Evolutionary conservation across 2,888 invertebrate genomes (phyloP).

Genomic region (Galerucella calmariensis): DNA sequence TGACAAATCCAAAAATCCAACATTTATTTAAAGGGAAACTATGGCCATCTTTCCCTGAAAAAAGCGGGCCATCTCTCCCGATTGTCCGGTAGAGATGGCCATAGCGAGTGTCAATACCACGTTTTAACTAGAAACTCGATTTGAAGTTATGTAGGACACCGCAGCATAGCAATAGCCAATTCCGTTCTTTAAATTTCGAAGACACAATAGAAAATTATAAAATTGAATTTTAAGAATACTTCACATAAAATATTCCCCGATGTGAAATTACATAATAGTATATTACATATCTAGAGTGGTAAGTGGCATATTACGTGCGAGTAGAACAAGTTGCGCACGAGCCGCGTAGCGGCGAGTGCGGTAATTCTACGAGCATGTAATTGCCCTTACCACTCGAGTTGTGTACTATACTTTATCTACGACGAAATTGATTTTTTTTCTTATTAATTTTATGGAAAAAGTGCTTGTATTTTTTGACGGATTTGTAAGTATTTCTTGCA

Average conservation of each 20-base stretch:
- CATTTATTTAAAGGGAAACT: neutral
- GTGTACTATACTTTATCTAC: too few relatives aligned
- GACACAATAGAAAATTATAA: neutral
- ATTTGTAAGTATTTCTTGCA: too few relatives aligned
- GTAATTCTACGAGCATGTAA: too few relatives aligned
- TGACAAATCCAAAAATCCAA: neutral
- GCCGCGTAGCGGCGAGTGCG: too few relatives aligned
- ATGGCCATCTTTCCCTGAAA: neutral
- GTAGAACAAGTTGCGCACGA: too few relatives aligned
- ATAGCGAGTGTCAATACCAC: neutral
- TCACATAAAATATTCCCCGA: neutral
- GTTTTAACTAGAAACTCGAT: neutral
- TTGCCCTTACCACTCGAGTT: too few relatives aligned
- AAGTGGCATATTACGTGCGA: too few relatives aligned
- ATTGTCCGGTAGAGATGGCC: neutral
- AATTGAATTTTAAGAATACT: neutral
- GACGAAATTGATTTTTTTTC: too few relatives aligned
- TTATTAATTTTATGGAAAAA: too few relatives aligned
- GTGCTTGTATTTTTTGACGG: too few relatives aligned
- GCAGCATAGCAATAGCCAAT: too few relatives aligned
- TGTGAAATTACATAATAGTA: neutral
- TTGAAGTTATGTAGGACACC: neutral
- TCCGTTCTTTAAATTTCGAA: neutral
- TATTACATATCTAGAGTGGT: too few relatives aligned
- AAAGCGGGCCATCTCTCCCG: neutral